These are phyloP conservation scores for Agrilus planipennis DNA, from an alignment of 1,140 invertebrate genomes.

Conservation along the genomic window DNA sequence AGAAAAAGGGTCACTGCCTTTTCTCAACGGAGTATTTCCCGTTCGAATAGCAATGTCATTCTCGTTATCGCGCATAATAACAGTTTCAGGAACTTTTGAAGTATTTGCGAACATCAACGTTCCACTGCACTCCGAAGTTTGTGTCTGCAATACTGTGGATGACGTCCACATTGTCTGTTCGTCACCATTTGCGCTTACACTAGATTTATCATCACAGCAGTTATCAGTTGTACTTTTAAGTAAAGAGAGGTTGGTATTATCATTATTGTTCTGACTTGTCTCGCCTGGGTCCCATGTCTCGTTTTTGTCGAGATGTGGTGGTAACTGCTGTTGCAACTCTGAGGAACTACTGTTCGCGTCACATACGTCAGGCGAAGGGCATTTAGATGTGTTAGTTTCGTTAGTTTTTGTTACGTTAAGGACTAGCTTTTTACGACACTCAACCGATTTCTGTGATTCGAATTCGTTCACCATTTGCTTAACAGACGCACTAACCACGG, in stretches of 20 bases:
- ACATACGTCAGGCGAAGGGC: constrained; percentile 32
- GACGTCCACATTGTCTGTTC: constrained; percentile 24
- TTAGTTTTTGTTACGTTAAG: constrained; percentile 44
- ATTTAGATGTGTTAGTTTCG: constrained; percentile 34
- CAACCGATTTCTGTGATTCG: constrained; percentile 40
- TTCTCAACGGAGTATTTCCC: not conserved
- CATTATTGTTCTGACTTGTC: constrained; percentile 10
- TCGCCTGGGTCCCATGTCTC: constrained; percentile 53
- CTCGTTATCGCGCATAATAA: constrained; percentile 1
- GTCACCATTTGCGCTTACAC: constrained; percentile 35
- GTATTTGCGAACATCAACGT: constrained; percentile 15
- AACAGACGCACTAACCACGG: constrained; percentile 38
- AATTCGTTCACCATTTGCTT: constrained; percentile 53
- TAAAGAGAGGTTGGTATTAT: constrained; percentile 20
- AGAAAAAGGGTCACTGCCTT: constrained; percentile 52
- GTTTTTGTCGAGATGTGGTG: constrained; percentile 39
- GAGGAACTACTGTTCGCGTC: constrained; percentile 8
- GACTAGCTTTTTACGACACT: constrained; percentile 43
- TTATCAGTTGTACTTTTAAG: no score
- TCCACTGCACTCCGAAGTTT: constrained; percentile 11
- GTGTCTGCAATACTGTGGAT: constrained; percentile 21
- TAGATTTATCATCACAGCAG: constrained; percentile 32
- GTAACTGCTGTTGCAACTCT: constrained; percentile 8
- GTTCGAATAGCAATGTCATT: constrained; percentile 9
- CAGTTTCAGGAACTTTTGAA: constrained; percentile 26